Evolutionary conservation across 2,113 vertebrate species (phyloP).

Genomic region (Rhagologus leucostigma): DNA sequence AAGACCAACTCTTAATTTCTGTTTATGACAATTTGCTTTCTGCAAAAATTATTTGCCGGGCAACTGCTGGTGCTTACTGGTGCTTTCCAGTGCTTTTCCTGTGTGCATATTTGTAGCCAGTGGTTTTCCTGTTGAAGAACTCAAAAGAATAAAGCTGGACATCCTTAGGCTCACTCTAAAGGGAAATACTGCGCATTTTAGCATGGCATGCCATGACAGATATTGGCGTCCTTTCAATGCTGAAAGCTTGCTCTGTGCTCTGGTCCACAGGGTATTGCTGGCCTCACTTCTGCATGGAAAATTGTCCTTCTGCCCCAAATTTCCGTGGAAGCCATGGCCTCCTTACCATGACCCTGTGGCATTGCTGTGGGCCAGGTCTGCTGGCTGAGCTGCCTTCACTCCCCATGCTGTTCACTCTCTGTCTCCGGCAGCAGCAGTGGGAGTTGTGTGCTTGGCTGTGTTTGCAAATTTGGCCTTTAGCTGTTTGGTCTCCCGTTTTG

Average conservation of each 20-base stretch:
- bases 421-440: background rate
- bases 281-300: background rate
- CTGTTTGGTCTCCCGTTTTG: background rate
- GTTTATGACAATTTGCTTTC: background rate
- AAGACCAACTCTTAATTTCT: too few species aligned
- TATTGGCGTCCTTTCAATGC: background rate
- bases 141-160: background rate
- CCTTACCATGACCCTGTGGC: background rate
- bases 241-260: background rate
- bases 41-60: background rate
- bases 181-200: background rate
- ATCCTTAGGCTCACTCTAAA: background rate
- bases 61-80: background rate
- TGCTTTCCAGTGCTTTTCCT: background rate
- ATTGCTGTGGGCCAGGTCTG: background rate
- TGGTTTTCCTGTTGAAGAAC: background rate
- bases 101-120: background rate
- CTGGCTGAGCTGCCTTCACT: background rate
- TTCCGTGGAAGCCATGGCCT: background rate
- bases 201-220: background rate
- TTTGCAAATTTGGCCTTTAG: slow-evolving; percentile 43
- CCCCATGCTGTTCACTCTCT: accelerated
- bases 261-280: background rate
- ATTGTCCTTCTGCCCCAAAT: background rate
- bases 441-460: background rate